Conservation (phyloP, 2,113 vertebrate species). For the Jacana jacana region DNA sequence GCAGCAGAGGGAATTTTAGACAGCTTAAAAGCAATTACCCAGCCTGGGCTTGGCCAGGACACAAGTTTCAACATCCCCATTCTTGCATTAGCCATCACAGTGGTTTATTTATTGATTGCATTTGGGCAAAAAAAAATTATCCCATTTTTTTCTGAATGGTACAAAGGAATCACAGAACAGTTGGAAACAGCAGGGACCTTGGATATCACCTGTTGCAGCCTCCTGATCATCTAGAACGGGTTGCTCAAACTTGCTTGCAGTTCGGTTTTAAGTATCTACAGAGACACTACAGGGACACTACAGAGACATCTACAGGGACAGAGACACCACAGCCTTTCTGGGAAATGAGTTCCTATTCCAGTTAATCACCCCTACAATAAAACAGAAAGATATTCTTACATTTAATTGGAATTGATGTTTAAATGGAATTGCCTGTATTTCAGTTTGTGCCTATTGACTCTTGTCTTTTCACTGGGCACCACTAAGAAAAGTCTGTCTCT, state of each 20-base stretch:
- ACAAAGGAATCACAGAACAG: neutral
- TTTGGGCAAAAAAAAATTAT: neutral
- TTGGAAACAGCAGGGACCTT: neutral
- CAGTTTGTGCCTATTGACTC: neutral
- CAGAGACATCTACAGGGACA: neutral
- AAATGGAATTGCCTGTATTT: neutral
- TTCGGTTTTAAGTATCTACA: neutral
- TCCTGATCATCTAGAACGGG: neutral
- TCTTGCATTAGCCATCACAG: neutral
- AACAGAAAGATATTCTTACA: neutral
- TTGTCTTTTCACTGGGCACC: neutral
- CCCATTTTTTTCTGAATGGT: neutral
- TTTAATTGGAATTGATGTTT: neutral
- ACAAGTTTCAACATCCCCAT: neutral
- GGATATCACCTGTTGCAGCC: neutral
- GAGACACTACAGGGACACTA: neutral
- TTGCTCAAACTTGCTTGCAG: neutral
- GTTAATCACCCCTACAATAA: neutral
- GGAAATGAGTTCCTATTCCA: neutral
- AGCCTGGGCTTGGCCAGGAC: neutral
- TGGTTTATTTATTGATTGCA: neutral
- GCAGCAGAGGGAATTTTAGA: neutral
- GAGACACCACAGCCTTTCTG: neutral
- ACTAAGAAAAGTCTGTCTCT: neutral
- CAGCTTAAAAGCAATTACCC: neutral